Evolutionary conservation across 2,888 invertebrate species (phyloP).

Genomic region (Osmoderma eremita): DNA sequence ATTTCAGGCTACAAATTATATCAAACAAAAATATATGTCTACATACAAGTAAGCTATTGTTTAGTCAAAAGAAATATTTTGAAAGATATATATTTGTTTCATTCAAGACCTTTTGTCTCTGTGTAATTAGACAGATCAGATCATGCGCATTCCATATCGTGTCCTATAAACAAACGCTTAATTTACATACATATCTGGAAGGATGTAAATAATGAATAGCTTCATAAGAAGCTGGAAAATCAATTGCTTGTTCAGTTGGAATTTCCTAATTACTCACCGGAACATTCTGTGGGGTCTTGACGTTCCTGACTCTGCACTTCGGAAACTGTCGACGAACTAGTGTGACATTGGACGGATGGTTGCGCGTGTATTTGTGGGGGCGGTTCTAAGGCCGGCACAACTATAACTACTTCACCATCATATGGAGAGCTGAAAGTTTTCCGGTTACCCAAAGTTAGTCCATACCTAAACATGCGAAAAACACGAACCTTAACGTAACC

Average conservation of each 20-base stretch:
- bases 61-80: too few species aligned
- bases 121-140: not conserved
- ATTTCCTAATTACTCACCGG: constrained; percentile 64
- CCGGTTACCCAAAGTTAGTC: not conserved
- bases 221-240: constrained; percentile 77
- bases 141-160: constrained; percentile 61
- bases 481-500: constrained; percentile 80
- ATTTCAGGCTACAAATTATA: too few species aligned
- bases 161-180: constrained; percentile 50
- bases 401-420: constrained; percentile 66
- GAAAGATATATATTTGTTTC: too few species aligned
- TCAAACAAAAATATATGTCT: too few species aligned
- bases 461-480: constrained; percentile 52
- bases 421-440: constrained; percentile 50
- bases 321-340: constrained; percentile 26
- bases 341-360: constrained; percentile 40
- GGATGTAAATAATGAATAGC: constrained; percentile 77
- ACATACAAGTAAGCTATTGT: too few species aligned
- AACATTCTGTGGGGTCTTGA: constrained; percentile 70
- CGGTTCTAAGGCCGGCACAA: constrained; percentile 65
- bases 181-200: constrained; percentile 66
- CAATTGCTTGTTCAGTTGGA: constrained; percentile 46
- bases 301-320: constrained; percentile 44
- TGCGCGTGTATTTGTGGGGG: constrained; percentile 50
- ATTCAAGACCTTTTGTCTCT: not conserved